Base-by-base conservation (phyloP, 2,113 vertebrate species). In the Ahaetulla prasina region DNA sequence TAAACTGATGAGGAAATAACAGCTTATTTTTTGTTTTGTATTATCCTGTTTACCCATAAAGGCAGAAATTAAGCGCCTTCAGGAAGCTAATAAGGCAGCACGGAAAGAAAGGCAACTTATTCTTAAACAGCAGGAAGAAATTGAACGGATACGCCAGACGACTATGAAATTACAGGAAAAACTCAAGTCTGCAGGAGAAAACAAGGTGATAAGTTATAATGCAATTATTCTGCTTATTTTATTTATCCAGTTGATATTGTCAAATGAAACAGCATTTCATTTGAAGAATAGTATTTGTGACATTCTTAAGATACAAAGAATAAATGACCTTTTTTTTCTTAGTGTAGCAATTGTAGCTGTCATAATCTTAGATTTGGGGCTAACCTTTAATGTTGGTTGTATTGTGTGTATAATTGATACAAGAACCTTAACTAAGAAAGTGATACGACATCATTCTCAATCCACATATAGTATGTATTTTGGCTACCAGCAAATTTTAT, bases 31-130 rank as follows among this genome's bases (percentile, higher is more conserved):
- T 91, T 91, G 39, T 94, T 85, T 94, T 4, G 25, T 55, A 94
- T 68, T 23, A 23, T 89, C 50, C 92, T 95, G 5, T 43, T 86
- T 94, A 12, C 92, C 49, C 49, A 60, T 92, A 91, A 95, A 99
- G 99, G 99, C 99, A 92, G 99, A 99, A 98, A 99, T 99, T 94
- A 99, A 98, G 93, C 98, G 99, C 89, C 99, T 99, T 74, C 99
- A 99, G 94, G 99, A 99, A 96, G 99, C 98, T 11, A 99, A 98
- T 96, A 99, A 98, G 93, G 99, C 99, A 86, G 99, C 99, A 55
- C 98, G 98, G 54, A 99, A 98, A 95, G 99, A 99, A 95, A 98
- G 99, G n/a, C 99, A 99, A 54, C 96, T 99, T 89, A 98, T 99
- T 95, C 98, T 99, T 55, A 99, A 99, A 95, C 99, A 99, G 94